A percentile compares a stretch with the other conserved stretches of the same genome.
Conservation (phyloP, 2,888 invertebrate species). For the Meandrusa payeni region DNA sequence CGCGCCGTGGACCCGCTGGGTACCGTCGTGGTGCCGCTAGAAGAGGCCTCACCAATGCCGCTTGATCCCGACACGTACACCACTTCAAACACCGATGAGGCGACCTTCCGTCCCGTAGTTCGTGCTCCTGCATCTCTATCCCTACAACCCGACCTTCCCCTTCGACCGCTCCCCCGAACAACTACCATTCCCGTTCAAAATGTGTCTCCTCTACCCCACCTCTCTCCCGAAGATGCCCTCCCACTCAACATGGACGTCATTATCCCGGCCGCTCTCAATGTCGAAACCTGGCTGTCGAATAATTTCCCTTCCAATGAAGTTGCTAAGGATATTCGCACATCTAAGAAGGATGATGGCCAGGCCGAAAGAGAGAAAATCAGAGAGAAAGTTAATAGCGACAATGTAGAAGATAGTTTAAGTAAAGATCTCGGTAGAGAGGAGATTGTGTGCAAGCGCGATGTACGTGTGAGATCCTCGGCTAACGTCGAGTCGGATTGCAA, state of each 20-base stretch:
- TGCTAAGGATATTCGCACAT: background rate
- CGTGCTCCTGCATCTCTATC: slow-evolving; percentile 57
- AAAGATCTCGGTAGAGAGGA: slow-evolving; percentile 39
- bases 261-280: slow-evolving; percentile 38
- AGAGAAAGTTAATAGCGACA: slow-evolving; percentile 31
- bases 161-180: slow-evolving; percentile 52
- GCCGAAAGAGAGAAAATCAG: slow-evolving; percentile 27
- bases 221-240: slow-evolving; percentile 31
- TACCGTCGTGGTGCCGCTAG: slow-evolving; percentile 81
- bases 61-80: slow-evolving; percentile 67
- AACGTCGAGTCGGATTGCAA: slow-evolving; percentile 40
- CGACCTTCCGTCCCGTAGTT: slow-evolving; percentile 85
- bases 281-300: slow-evolving; percentile 32
- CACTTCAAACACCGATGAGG: slow-evolving; percentile 83
- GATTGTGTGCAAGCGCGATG: slow-evolving; percentile 35
- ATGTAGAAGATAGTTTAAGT: slow-evolving; percentile 38
- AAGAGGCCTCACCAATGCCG: slow-evolving; percentile 56
- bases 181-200: slow-evolving; percentile 64
- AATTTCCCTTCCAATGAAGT: slow-evolving; percentile 7
- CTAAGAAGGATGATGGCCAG: background rate
- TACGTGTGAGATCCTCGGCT: slow-evolving; percentile 39
- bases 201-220: slow-evolving; percentile 27
- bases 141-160: slow-evolving; percentile 41
- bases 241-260: slow-evolving; percentile 41
- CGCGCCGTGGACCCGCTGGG: slow-evolving; percentile 90